Base-by-base conservation (phyloP, 2,113 vertebrate genomes). In the Serinus canaria region DNA sequence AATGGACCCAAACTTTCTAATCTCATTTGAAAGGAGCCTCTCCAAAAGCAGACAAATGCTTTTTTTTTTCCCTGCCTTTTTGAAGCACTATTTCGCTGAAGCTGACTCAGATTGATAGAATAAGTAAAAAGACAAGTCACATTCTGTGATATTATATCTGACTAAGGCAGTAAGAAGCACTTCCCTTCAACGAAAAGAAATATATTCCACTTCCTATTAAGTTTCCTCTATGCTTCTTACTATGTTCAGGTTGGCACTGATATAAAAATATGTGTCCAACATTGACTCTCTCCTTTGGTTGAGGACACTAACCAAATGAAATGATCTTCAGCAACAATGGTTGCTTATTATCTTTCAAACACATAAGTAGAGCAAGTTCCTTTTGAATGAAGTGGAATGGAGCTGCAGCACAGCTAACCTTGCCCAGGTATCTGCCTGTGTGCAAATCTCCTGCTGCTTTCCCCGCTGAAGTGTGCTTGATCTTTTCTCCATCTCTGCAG, bases 381-480 rank as follows among this genome's bases (percentile, higher is more conserved):
- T 83, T 95, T 72, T 73, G 85, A 96, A 88, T 64, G 81, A 95
- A 92, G 66, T 89, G 39, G 44, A 89, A 52, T 21, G 74, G 62
- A 91, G 78, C 70, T 1, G 2, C 77, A 31, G 79, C 63, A 83
- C 35, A 33, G 83, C 86, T 95, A 94, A 60, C 90, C 76, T 96
- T 86, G 30, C 91, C 89, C 96, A 98, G 96, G 96, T 97, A 83
- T 91, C 95, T 96, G 82, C 43, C 72, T 91, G 83, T 30, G 8
- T 83, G 17, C 75, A 78, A 72, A 82, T 41, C 93, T 90, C 96
- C 94, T 64, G 94, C 96, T 95, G 93, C 83, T 92, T 81, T 50
- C 78, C 19, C 66, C 85, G 94, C 43, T 97, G 95, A 97, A 95
- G 86, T 94, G 91, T 70, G 84, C 97, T 98, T 97, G 96, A 96